phyloP scores from a whole-genome alignment of 2,113 vertebrate genomes.

The Pelobates fuscus region DNA sequence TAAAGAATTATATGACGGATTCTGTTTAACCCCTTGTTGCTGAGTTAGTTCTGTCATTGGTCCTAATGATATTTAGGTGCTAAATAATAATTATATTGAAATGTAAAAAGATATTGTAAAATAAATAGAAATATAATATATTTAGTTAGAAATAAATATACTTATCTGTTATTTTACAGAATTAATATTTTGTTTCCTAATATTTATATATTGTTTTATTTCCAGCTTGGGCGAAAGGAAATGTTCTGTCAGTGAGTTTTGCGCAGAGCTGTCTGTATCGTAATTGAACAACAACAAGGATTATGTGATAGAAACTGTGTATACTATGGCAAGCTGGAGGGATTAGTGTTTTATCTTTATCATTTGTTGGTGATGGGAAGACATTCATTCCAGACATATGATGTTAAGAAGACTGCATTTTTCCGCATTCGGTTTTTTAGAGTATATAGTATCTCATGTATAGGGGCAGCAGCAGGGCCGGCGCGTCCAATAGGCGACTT shows the following conservation, averaged over 20 bases:
- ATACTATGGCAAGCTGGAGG: neutral
- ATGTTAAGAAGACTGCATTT: neutral
- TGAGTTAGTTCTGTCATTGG: too few relatives aligned
- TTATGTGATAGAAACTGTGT: conserved; percentile 28
- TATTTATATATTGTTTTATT: neutral
- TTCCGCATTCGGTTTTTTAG: conserved; percentile 3
- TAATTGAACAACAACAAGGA: conserved; percentile 14
- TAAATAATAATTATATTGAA: too few relatives aligned
- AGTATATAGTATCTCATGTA: too few relatives aligned
- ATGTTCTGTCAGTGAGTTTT: neutral
- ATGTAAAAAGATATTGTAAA: too few relatives aligned
- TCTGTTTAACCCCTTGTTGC: too few relatives aligned
- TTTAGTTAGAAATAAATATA: too few relatives aligned
- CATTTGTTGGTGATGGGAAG: conserved; percentile 25
- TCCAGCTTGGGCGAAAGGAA: neutral
- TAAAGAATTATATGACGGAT: too few relatives aligned
- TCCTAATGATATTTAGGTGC: too few relatives aligned
- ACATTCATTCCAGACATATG: conserved; percentile 35
- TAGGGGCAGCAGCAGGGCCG: too few relatives aligned
- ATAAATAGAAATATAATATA: too few relatives aligned
- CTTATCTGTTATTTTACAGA: too few relatives aligned
- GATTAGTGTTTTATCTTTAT: conserved; percentile 49
- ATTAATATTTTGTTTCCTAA: neutral
- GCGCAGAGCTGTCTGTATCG: conserved; percentile 16
- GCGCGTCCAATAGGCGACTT: too few relatives aligned